phyloP scores from a whole-genome alignment of 2,113 vertebrate genomes.

The Boleophthalmus pectinirostris region DNA sequence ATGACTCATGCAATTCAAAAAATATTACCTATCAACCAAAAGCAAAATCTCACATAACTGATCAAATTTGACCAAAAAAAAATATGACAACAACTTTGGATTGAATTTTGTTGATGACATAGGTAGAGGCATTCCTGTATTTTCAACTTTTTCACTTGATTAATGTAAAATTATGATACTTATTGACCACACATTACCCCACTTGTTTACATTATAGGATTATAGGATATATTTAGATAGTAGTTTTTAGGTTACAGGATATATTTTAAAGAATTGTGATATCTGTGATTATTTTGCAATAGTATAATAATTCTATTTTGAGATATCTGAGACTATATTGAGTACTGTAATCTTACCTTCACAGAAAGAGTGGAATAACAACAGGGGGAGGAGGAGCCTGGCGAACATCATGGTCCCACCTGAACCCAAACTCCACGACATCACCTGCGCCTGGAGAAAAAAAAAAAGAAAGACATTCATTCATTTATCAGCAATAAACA shows the following conservation, averaged over 20 bases:
- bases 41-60: too few relatives aligned
- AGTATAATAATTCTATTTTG: not conserved
- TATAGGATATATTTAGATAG: too few relatives aligned
- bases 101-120: too few relatives aligned
- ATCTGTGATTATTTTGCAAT: not conserved
- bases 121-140: too few relatives aligned
- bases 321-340: not conserved
- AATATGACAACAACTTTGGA: too few relatives aligned
- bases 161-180: too few relatives aligned
- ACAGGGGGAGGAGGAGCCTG: constrained; percentile 72
- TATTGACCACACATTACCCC: too few relatives aligned
- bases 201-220: not conserved
- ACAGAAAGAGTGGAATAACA: constrained; percentile 69
- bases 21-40: too few relatives aligned
- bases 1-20: too few relatives aligned
- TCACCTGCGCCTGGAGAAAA: constrained; percentile 63
- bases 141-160: too few relatives aligned
- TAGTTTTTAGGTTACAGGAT: too few relatives aligned
- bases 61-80: too few relatives aligned
- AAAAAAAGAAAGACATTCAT: not conserved
- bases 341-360: constrained; percentile 68
- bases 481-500: not conserved
- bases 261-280: not conserved
- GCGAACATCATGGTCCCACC: constrained; percentile 69
- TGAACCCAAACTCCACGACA: constrained; percentile 64